Conservation (phyloP, 2,113 vertebrate species). For the Cromileptes altivelis region DNA sequence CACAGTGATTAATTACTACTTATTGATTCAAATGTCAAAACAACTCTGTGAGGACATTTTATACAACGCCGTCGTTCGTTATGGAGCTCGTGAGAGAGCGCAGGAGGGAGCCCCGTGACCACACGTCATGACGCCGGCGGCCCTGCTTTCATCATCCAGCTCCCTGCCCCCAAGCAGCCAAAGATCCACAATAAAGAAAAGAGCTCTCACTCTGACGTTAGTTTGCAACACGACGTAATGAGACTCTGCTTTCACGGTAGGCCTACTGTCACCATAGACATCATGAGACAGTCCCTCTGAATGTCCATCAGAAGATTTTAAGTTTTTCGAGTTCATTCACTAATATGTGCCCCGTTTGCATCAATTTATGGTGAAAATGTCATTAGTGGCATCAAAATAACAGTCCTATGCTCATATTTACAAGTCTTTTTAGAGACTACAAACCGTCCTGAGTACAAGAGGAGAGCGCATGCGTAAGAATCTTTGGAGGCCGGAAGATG, state of each 20-base stretch:
- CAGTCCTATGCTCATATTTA: too few species aligned
- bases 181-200: background rate
- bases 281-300: too few species aligned
- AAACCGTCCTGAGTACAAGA: background rate
- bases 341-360: too few species aligned
- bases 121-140: background rate
- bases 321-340: too few species aligned
- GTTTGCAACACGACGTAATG: background rate
- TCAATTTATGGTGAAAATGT: too few species aligned
- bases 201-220: conserved; percentile 28
- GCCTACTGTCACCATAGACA: too few species aligned
- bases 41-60: too few species aligned
- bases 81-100: background rate
- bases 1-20: too few species aligned
- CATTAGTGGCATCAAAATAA: too few species aligned
- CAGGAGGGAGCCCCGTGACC: background rate
- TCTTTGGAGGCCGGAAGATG: conserved; percentile 16
- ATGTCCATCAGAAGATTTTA: too few species aligned
- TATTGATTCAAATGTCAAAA: too few species aligned
- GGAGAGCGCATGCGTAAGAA: conserved; percentile 50
- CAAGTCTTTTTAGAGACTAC: background rate
- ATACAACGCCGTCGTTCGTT: background rate
- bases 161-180: background rate
- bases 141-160: conserved; percentile 6
- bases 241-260: background rate